Conservation (phyloP, 1,140 invertebrate species). For the Brachionus manjavacas region DNA sequence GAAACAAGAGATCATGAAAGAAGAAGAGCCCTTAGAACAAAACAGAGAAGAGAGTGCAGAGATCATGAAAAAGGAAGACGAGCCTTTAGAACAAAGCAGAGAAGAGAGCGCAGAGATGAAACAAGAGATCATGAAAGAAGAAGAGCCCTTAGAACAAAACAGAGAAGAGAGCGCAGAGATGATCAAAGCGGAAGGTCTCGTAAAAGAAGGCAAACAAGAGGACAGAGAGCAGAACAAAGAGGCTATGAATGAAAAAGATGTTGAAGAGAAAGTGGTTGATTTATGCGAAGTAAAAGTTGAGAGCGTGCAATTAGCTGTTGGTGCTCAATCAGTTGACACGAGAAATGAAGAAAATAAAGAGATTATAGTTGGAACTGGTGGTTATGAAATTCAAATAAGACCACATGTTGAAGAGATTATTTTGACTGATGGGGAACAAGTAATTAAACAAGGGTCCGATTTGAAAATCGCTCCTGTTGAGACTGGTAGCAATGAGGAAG, state of each 20-base stretch:
- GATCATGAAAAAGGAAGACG: background rate
- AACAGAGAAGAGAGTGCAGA: background rate
- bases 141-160: background rate
- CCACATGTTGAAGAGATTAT: conserved; percentile 18
- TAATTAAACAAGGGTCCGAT: background rate
- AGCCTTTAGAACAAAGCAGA: background rate
- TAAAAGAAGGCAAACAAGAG: too few relatives aligned
- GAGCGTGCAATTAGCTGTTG: background rate
- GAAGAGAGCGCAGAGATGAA: background rate
- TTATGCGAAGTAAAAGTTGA: background rate
- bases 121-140: too few relatives aligned
- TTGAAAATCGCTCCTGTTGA: background rate
- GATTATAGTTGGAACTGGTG: background rate
- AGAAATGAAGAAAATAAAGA: background rate
- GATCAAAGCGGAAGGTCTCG: too few relatives aligned
- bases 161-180: background rate
- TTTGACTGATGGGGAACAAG: background rate
- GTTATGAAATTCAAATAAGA: background rate
- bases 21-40: too few relatives aligned
- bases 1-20: too few relatives aligned
- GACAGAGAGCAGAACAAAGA: background rate
- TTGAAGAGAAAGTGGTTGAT: background rate
- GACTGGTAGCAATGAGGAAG: background rate
- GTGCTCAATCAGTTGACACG: background rate
- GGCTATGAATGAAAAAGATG: background rate